Percentiles rank a stretch among this genome's conserved stretches.
Evolutionary conservation across 1,140 invertebrate genomes (phyloP).

Genomic region (Pseudomyrmex concolor): DNA sequence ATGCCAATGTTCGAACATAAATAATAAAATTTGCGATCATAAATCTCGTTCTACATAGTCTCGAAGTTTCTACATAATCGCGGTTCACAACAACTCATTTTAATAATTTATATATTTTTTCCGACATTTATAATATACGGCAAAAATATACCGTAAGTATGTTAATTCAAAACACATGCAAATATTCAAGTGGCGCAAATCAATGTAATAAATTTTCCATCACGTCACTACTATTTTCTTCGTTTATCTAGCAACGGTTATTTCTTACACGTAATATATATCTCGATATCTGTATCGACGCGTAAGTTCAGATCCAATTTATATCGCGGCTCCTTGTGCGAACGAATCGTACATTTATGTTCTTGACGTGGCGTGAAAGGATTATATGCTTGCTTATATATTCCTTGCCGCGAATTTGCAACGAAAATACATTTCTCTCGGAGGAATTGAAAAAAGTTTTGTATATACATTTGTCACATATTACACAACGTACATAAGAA

Average conservation of each 20-base stretch:
- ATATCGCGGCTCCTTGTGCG: background rate
- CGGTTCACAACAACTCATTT: background rate
- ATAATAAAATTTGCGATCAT: conserved; percentile 7
- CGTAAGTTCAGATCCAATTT: conserved; percentile 18
- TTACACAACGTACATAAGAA: conserved; percentile 19
- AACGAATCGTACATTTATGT: conserved; percentile 25
- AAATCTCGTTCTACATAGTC: background rate
- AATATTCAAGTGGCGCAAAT: background rate
- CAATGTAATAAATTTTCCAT: conserved; percentile 6
- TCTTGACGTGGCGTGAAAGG: conserved; percentile 5
- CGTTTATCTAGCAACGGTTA: background rate
- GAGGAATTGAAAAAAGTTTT: background rate
- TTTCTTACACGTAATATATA: background rate
- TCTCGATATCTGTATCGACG: background rate
- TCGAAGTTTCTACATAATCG: background rate
- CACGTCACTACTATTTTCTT: background rate
- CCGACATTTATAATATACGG: background rate
- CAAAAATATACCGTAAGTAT: background rate
- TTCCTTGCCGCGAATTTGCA: conserved; percentile 4
- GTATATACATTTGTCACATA: conserved; percentile 25
- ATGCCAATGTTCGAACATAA: background rate
- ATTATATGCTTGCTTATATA: conserved; percentile 21
- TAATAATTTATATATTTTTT: background rate
- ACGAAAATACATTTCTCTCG: conserved; percentile 39
- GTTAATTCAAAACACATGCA: background rate